Evolutionary conservation across 2,797 vertebrate species (phyloP), one percentile per base, ranked within the genome.

Genomic region (Rhabdomys pumilio): DNA sequence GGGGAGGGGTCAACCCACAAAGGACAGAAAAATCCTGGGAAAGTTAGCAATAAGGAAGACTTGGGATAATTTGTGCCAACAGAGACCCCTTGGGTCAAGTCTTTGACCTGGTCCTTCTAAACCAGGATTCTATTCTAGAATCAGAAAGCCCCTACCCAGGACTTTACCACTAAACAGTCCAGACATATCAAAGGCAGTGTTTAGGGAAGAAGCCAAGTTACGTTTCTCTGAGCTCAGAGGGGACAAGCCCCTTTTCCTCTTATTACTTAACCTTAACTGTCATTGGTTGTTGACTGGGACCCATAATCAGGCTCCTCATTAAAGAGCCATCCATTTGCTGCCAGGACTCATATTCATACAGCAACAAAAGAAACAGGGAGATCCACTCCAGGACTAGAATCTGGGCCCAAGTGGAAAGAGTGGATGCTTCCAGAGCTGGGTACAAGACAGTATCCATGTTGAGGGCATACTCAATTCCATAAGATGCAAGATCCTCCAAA

Each of bases 1-100:
- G 65, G 29, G 29, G 61, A 57, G 80, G 63, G 50, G 53, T 13
- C 34, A 55, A 57, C 53, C 38, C 34, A 38, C 75, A 61, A 79
- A 89, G 95, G 76, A 93, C 65, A 94, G 61, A 61, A 96, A 86
- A 95, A 67, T 83, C 85, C 91, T n/a, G 24, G 61, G 44, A 92
- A 95, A 97, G 55, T 57, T 72, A 84, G 77, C 34, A 89, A 41
- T 53, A 87, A 96, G 84, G 41, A 79, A 69, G 24, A 76, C 59
- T 29, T 19, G 34, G 83, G 80, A 88, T 53, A 53, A 91, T 55
- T 67, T 81, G 41, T 47, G 57, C 47, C 86, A 80, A 2, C 61
- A 55, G 38, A 76, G 41, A 77, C 41, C n/a, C 65, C 14, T 22
- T 76, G 41, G 44, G 63, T 10, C 92, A 92, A 84, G n/a, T 89